phyloP scores from a whole-genome alignment of 2,888 invertebrate genomes.

The Carcina quercana region DNA sequence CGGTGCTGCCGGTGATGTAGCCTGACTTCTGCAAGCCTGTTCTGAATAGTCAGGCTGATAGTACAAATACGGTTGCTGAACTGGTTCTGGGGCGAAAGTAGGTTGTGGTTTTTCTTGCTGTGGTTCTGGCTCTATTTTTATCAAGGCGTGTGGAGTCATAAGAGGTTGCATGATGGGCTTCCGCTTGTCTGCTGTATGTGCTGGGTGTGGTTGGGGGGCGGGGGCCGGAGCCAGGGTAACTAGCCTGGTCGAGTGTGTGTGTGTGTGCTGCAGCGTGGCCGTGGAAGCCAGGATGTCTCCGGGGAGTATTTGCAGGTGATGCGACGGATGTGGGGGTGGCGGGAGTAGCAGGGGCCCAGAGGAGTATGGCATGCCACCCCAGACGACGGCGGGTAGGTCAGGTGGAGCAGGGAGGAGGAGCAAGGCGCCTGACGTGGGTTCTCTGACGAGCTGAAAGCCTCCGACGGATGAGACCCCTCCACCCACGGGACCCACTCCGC shows the following conservation, averaged over 20 bases:
- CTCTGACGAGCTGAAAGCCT: slow-evolving; percentile 90
- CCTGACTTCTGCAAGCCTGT: slow-evolving; percentile 68
- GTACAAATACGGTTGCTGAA: slow-evolving; percentile 70
- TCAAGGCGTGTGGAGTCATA: slow-evolving; percentile 69
- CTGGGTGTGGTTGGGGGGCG: slow-evolving; percentile 47
- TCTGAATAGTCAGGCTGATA: slow-evolving; percentile 69
- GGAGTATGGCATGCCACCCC: slow-evolving; percentile 78
- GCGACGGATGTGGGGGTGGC: slow-evolving; percentile 72
- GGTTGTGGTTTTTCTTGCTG: slow-evolving; percentile 59
- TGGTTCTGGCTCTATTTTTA: slow-evolving; percentile 83
- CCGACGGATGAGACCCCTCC: slow-evolving; percentile 78
- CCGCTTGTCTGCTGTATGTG: slow-evolving; percentile 46
- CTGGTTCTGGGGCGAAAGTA: slow-evolving; percentile 60
- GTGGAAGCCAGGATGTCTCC: slow-evolving; percentile 78
- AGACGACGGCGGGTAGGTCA: slow-evolving; percentile 82
- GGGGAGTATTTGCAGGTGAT: slow-evolving; percentile 79
- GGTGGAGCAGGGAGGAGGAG: slow-evolving; percentile 84
- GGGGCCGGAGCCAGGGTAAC: slow-evolving; percentile 78
- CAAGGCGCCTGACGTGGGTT: slow-evolving; percentile 88
- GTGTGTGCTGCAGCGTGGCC: slow-evolving; percentile 79
- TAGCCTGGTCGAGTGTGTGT: slow-evolving; percentile 79
- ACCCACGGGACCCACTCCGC: slow-evolving; percentile 79
- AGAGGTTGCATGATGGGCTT: slow-evolving; percentile 67
- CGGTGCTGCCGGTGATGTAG: slow-evolving; percentile 77
- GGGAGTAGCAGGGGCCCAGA: slow-evolving; percentile 56